Evolutionary conservation across 2,113 vertebrate species (phyloP).

Genomic region (Axis porcinus): DNA sequence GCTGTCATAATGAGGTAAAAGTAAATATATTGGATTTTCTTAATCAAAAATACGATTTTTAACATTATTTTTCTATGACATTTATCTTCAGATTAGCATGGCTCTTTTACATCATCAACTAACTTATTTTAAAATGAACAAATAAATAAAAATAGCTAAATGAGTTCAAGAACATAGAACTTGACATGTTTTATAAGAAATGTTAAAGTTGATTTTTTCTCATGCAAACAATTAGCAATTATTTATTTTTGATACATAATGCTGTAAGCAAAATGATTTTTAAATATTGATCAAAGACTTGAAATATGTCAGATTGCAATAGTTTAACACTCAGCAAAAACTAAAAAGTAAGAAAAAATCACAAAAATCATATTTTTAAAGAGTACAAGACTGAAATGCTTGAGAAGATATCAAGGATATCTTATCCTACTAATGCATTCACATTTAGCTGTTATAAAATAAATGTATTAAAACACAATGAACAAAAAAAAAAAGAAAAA

Average conservation of each 20-base stretch:
- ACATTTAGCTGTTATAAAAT: background rate
- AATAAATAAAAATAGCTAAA: background rate
- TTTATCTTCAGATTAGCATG: conserved; percentile 10
- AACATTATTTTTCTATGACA: background rate
- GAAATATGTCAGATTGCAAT: background rate
- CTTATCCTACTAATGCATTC: background rate
- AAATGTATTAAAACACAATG: background rate
- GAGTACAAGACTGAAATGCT: background rate
- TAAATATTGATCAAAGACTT: background rate
- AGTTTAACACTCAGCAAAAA: background rate
- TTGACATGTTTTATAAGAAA: background rate
- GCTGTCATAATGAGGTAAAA: background rate
- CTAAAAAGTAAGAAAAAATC: background rate
- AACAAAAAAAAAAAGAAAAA: no score
- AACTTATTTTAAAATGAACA: background rate
- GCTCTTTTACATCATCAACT: background rate
- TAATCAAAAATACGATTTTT: background rate
- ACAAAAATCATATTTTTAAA: background rate
- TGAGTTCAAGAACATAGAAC: background rate
- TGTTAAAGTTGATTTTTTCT: background rate
- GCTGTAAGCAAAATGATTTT: background rate
- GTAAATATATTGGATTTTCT: background rate
- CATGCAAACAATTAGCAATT: background rate
- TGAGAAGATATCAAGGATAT: background rate
- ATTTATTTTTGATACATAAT: background rate